These are phyloP conservation scores for Colaptes auratus DNA, from an alignment of 2,113 vertebrate genomes.

Conservation along the genomic window DNA sequence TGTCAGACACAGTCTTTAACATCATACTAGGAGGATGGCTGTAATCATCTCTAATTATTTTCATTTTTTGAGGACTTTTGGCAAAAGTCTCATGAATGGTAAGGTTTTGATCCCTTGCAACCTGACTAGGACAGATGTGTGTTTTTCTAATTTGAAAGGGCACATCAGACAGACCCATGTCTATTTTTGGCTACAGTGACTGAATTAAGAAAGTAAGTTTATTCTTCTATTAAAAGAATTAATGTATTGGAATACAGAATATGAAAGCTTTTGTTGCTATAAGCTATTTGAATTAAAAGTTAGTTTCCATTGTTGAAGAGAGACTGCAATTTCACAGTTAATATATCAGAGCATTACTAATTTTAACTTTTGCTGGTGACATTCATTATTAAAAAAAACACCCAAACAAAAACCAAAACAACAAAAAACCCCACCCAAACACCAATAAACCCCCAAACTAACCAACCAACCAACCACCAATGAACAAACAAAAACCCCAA, in stretches of 20 bases:
- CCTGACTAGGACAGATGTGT: neutral
- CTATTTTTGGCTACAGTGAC: neutral
- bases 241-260: neutral
- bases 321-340: neutral
- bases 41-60: neutral
- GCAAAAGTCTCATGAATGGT: neutral
- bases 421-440: too few relatives aligned
- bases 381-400: neutral
- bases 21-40: neutral
- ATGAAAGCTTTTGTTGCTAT: neutral
- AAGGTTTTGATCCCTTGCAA: neutral
- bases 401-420: too few relatives aligned
- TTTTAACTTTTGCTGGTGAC: neutral
- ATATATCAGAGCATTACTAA: neutral
- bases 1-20: neutral
- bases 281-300: neutral
- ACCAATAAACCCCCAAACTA: too few relatives aligned
- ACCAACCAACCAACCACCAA: too few relatives aligned
- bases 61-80: neutral
- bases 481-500: too few relatives aligned
- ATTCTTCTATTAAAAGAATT: neutral
- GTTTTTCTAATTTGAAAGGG: neutral
- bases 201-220: neutral
- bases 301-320: neutral
- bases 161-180: neutral